Evolutionary conservation across 2,888 invertebrate genomes (phyloP), one percentile per base, ranked within the genome.

Genomic region (Sphaerophoria rueppellii): DNA sequence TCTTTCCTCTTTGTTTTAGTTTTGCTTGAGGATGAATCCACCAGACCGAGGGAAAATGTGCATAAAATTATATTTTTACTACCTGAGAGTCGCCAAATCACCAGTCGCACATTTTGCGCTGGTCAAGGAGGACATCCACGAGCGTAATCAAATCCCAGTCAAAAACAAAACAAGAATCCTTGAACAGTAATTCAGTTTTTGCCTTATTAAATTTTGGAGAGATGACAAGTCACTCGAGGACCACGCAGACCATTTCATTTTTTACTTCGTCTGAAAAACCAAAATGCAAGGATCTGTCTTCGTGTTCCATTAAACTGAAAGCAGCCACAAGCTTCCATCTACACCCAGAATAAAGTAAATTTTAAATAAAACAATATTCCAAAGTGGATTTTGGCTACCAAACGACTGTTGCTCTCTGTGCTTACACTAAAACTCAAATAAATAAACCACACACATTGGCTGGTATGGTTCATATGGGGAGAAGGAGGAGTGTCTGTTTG

Each of bases 361-460:
- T 24, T 24, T 24, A 24, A 24, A 24, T 24, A 24, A 24, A 24
- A 54, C 46, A 34, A 57, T 16, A 12, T 9, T 12, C 55, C 40
- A 74, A 69, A 79, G 54, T 74, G 79, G 60, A 48, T 61, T 46
- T 74, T 32, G 43, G 48, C 52, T 35, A 43, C 67, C 73, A 65
- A 79, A 74, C 73, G 79, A 79, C 79, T 79, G 79, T 74, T 73
- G 78, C 82, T 73, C 69, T 78, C 61, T 77, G 72, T 57, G 35
- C 40, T 72, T 40, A 52, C 37, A 61, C 67, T 61, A 40, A 72
- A 58, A 72, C 34, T 24, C 16, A 72, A 67, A 77, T 37, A 67
- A 67, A 35, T 40, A 24, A 24, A 24, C 24, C 16, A 40, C 16
- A 16, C 24, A 67, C 24, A 65, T 52, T 46, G n/a, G 11, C 11